Evolutionary conservation across 1,140 invertebrate species (phyloP), one percentile per base, ranked within the genome.

Genomic region (Ridgeia piscesae): DNA sequence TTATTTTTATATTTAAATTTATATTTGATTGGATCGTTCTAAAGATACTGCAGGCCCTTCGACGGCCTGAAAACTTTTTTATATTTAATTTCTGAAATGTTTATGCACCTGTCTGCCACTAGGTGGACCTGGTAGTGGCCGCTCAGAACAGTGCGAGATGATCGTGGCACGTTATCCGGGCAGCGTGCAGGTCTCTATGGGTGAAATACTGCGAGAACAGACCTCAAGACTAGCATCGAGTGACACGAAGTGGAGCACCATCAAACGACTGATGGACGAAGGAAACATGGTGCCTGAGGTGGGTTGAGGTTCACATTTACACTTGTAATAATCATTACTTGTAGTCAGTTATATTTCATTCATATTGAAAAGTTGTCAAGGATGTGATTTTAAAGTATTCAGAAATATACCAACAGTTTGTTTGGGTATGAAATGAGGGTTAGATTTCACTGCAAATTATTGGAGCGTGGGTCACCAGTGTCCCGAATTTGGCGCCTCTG

Each of bases 201-300:
- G 95, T 9, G 94, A 95, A 14, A 58, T 95, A 6, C 92, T 96
- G 11, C 93, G 94, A 35, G 17, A 93, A 14, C 93, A 95, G 92
- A 94, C 95, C 0, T 88, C 93, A 0, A 88, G 94, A 14, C 94
- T 93, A 89, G 94, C 94, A 21, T 92, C 93, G 0, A 94, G 93
- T n/a, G 94, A 95, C 17, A 93, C 93, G 27, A 95, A 95, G 89
- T 96, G 95, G 95, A 94, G 94, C 34, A 94, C 94, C 93, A 94
- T 95, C 89, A 94, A 92, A 42, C 94, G 95, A 91, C 92, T 96
- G 33, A 92, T 96, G n/a, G 92, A 93, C 35, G 93, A 94, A 33
- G 95, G 95, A 90, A 95, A 95, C 92, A 93, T 95, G 93, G 95
- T 94, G n/a, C 95, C 95, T 91, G 94, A 95, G 94, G 95, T 95